Base-by-base conservation (phyloP, 2,888 invertebrate species). In the Thecocarcelia acutangulata region DNA sequence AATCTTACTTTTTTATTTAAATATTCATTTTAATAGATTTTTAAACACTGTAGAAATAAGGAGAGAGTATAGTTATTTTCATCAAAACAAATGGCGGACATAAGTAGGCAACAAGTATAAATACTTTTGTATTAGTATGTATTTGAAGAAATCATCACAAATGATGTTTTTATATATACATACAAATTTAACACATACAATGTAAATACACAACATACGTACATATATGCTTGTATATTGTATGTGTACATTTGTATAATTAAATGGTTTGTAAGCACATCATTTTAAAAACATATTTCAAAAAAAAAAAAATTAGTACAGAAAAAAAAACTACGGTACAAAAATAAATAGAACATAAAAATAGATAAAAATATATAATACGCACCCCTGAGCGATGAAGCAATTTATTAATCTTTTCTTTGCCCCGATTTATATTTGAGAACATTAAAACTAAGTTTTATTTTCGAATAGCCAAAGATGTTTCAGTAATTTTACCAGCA, bases 311-410 rank as follows among this genome's bases (percentile, higher is more conserved):
- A 19, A 46, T 24, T 42, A n/a, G 40, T 40, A 54, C 12, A 72
- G 78, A 75, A 19, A 79, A 66, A n/a, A 21, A 46, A 15, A 48
- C 2, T 61, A 28, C 42, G 48, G 6, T 52, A 44, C 17, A 28
- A 68, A 66, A 52, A 28, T 28, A 17, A 64, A 15, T 46, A 59
- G 66, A 84, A 85, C 40, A 54, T 66, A 61, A 63, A 59, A 40
- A 59, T 63, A 48, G 40, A 70, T 73, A 70, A 76, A 8, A 69
- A 59, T 69, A 52, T 74, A 63, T 19, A 85, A 33, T 87, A 86
- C 88, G 88, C 89, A 90, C 90, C 90, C 89, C 89, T 86, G 89
- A 87, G 86, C 89, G 87, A 83, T 89, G 89, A 87, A 90, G 89
- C 87, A 90, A 87, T 87, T 89, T 89, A 85, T 87, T 88, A 83